Conservation (phyloP, 92 coral and sea anemone species). For the Palythoa grandiflora region DNA sequence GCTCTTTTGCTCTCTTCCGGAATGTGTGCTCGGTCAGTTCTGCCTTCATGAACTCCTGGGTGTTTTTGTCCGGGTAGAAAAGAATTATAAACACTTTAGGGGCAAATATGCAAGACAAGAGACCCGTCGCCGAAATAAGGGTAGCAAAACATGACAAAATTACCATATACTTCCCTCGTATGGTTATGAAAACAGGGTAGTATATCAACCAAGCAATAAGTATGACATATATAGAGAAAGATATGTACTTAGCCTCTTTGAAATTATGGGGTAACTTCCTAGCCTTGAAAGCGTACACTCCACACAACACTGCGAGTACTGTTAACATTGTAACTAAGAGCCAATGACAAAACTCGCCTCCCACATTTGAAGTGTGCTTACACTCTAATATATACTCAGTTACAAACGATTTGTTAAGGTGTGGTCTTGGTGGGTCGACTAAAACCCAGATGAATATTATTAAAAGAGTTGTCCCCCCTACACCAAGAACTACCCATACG, state of each 20-base stretch:
- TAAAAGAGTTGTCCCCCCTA: slow-evolving; percentile 47
- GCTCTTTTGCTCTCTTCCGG: slow-evolving; percentile 49
- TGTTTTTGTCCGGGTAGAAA: slow-evolving; percentile 79
- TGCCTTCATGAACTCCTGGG: slow-evolving; percentile 75
- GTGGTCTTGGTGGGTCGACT: slow-evolving; percentile 68
- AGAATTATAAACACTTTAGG: slow-evolving; percentile 82
- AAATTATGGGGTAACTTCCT: slow-evolving; percentile 86
- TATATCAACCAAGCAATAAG: slow-evolving; percentile 81
- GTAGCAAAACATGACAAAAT: slow-evolving; percentile 76
- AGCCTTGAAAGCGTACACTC: slow-evolving; percentile 81
- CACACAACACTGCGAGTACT: slow-evolving; percentile 63
- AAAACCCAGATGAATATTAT: slow-evolving; percentile 70
- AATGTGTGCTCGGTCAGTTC: slow-evolving; percentile 80
- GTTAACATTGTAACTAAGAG: slow-evolving; percentile 68
- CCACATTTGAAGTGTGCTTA: slow-evolving; percentile 40
- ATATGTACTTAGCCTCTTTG: slow-evolving; percentile 89
- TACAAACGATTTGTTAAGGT: slow-evolving; percentile 66
- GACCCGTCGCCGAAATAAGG: slow-evolving; percentile 78
- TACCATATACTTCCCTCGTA: slow-evolving; percentile 73
- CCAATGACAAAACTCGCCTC: slow-evolving; percentile 74
- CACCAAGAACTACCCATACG: slow-evolving; percentile 55
- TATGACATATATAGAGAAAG: slow-evolving; percentile 75
- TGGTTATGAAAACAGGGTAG: slow-evolving; percentile 76
- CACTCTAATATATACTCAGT: slow-evolving; percentile 61
- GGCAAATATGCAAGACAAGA: slow-evolving; percentile 78